A percentile compares a stretch with the other conserved stretches of the same genome.
These are phyloP conservation scores for Ianthella basta DNA, from an alignment of 37 sponge, comb jelly and placozoan species.

Conservation along the genomic window DNA sequence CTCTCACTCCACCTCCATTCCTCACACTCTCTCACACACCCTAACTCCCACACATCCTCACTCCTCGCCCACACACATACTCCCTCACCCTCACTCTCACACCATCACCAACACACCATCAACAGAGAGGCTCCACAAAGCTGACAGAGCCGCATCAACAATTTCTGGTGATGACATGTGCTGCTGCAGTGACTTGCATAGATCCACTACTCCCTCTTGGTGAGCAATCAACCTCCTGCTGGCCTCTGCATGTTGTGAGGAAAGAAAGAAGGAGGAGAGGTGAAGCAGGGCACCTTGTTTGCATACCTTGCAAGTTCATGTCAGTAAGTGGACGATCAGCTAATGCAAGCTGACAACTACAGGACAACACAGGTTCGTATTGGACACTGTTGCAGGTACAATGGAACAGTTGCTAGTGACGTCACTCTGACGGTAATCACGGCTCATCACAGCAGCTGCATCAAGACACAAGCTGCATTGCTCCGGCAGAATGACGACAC, in stretches of 20 bases:
- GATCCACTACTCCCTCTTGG: conserved; percentile 62
- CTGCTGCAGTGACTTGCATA: conserved; percentile 50
- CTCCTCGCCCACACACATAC: too few species aligned
- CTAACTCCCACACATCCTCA: not conserved
- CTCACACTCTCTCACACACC: conserved; percentile 3
- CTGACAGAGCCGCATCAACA: conserved; percentile 67
- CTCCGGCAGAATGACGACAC: too few species aligned
- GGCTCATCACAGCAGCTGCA: too few species aligned
- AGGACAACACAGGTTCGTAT: too few species aligned
- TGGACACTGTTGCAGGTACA: too few species aligned
- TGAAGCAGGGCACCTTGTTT: too few species aligned
- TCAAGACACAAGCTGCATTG: too few species aligned
- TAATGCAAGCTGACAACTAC: too few species aligned
- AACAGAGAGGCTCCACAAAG: conserved; percentile 82
- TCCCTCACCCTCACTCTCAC: not conserved
- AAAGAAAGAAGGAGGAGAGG: conserved; percentile 1
- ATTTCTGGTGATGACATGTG: conserved; percentile 47
- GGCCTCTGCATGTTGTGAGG: conserved; percentile 15
- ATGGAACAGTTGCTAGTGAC: too few species aligned
- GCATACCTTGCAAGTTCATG: too few species aligned
- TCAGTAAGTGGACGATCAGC: too few species aligned
- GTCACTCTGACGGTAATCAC: too few species aligned
- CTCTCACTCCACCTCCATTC: not conserved
- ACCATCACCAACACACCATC: conserved; percentile 59
- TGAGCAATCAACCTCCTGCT: conserved; percentile 40